Evolutionary conservation across 2,888 invertebrate genomes (phyloP).

Genomic region (Clivina fossor): DNA sequence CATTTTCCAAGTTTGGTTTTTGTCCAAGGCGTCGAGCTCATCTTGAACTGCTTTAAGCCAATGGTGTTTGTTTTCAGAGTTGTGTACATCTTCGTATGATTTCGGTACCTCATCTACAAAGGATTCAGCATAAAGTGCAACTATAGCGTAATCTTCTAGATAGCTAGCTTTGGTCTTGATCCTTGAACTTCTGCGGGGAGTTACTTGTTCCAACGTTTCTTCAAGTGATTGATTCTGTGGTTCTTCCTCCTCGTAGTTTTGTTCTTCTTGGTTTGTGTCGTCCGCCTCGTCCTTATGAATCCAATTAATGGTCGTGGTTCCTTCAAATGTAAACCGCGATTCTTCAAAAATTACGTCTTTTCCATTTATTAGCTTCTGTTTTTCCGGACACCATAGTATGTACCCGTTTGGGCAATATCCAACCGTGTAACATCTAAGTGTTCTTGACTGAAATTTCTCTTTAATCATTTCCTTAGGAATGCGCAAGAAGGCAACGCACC

Average conservation of each 20-base stretch:
- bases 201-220: slow-evolving; percentile 3
- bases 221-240: slow-evolving; percentile 1
- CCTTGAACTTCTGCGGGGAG: slow-evolving; percentile 18
- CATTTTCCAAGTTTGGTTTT: slow-evolving; percentile 39
- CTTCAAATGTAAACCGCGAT: slow-evolving; percentile 20
- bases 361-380: slow-evolving; percentile 39
- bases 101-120: slow-evolving; percentile 34
- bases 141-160: slow-evolving; percentile 23
- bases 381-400: slow-evolving; percentile 45
- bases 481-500: slow-evolving; percentile 31
- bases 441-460: slow-evolving; percentile 1
- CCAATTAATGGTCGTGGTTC: slow-evolving; percentile 16
- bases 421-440: slow-evolving; percentile 15
- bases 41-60: slow-evolving; percentile 38
- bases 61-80: slow-evolving; percentile 19
- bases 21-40: slow-evolving; percentile 38
- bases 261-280: slow-evolving; percentile 7
- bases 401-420: slow-evolving; percentile 42
- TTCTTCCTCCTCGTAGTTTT: slow-evolving; percentile 10
- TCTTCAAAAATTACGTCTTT: slow-evolving; percentile 37
- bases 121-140: slow-evolving; percentile 21
- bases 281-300: neutral
- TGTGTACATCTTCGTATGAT: slow-evolving; percentile 20
- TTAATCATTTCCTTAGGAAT: slow-evolving; percentile 1
- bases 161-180: slow-evolving; percentile 9